These are phyloP conservation scores for Frieseomelitta varia DNA, from an alignment of 1,140 invertebrate genomes.

Conservation along the genomic window DNA sequence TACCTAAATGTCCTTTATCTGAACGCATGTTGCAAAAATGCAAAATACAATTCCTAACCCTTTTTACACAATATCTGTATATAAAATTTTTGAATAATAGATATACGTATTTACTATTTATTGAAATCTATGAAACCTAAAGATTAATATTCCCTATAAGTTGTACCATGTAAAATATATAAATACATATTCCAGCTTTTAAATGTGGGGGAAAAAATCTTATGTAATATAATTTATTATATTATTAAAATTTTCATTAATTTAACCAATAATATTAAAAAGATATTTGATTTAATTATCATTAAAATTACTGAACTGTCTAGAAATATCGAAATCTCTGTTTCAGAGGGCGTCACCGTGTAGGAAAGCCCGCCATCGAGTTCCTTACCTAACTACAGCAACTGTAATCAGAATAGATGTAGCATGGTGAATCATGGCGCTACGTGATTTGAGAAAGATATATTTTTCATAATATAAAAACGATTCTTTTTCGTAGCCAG, in stretches of 20 bases:
- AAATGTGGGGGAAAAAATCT: neutral
- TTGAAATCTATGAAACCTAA: neutral
- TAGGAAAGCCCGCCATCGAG: no score
- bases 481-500: neutral
- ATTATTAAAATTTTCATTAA: neutral
- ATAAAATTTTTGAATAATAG: no score
- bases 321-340: neutral
- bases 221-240: neutral
- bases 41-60: neutral
- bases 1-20: slow-evolving; percentile 23
- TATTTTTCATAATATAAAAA: slow-evolving; percentile 46
- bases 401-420: slow-evolving; percentile 15
- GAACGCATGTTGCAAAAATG: slow-evolving; percentile 35
- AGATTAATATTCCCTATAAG: slow-evolving; percentile 1
- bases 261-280: neutral
- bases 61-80: no score
- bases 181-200: neutral
- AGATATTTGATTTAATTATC: neutral
- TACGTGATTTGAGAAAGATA: slow-evolving; percentile 44
- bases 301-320: neutral
- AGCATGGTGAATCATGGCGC: slow-evolving; percentile 42
- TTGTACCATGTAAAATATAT: neutral
- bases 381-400: neutral
- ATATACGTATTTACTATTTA: neutral
- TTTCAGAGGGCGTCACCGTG: neutral